These are phyloP conservation scores for Periophthalmus modestus DNA, from an alignment of 2,113 vertebrate genomes.

Conservation along the genomic window DNA sequence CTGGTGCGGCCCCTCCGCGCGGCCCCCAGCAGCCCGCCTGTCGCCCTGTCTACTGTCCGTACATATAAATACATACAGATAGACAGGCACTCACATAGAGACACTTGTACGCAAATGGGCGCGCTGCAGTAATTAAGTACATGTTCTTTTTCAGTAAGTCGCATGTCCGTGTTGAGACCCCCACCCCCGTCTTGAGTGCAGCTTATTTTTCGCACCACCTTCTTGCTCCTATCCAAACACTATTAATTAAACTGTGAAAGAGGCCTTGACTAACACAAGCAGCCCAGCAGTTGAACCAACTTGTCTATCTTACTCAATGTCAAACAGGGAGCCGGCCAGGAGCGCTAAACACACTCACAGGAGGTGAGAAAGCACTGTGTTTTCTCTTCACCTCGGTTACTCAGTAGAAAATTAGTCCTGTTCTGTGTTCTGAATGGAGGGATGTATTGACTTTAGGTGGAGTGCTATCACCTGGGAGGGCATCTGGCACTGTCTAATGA, in stretches of 20 bases:
- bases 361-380: constrained; percentile 56
- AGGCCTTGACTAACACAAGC: constrained; percentile 76
- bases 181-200: constrained; percentile 17
- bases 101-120: constrained; percentile 36
- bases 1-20: constrained; percentile 28
- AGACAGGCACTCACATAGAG: constrained; percentile 56
- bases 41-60: constrained; percentile 64
- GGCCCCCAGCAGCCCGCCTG: constrained; percentile 43
- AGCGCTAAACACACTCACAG: constrained; percentile 42
- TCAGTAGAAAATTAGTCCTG: constrained; percentile 72
- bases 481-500: constrained; percentile 71
- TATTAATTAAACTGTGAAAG: constrained; percentile 82
- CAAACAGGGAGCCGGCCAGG: constrained; percentile 52
- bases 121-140: constrained; percentile 55
- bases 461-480: constrained; percentile 66
- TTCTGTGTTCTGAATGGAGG: constrained; percentile 59
- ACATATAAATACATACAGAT: constrained; percentile 61
- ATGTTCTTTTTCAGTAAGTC: constrained; percentile 43
- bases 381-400: constrained; percentile 61
- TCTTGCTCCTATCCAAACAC: constrained; percentile 75
- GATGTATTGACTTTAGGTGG: constrained; percentile 74
- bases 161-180: constrained; percentile 39
- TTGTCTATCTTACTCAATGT: constrained; percentile 78
- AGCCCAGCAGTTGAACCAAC: constrained; percentile 66
- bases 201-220: constrained; percentile 49